Conservation (phyloP, 2,113 vertebrate species). For the Erinaceus europaeus region DNA sequence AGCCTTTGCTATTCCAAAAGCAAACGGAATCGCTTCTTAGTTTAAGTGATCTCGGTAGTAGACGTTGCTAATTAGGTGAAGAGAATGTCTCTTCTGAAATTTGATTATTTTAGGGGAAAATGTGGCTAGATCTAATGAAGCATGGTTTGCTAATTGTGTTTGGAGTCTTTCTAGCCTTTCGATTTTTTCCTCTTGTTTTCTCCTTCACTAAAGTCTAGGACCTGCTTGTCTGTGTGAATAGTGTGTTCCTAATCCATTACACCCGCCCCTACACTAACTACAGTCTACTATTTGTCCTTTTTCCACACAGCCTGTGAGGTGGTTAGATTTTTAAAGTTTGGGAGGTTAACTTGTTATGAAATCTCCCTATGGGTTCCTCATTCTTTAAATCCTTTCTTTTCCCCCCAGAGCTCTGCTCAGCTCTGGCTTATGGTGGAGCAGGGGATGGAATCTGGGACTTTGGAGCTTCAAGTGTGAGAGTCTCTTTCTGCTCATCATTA, state of each 20-base stretch:
- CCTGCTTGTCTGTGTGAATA: background rate
- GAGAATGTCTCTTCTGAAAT: background rate
- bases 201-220: background rate
- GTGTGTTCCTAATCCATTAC: background rate
- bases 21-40: background rate
- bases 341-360: background rate
- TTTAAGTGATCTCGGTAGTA: background rate
- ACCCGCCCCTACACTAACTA: background rate
- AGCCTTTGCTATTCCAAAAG: background rate
- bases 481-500: too few relatives aligned
- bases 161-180: background rate
- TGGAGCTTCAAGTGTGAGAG: too few relatives aligned
- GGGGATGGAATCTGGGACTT: too few relatives aligned
- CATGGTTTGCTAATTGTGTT: background rate
- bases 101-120: background rate
- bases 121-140: background rate
- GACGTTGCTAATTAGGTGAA: background rate
- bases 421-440: too few relatives aligned
- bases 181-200: background rate
- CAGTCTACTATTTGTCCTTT: background rate
- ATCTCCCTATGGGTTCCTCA: background rate
- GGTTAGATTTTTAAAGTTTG: constrained; percentile 7
- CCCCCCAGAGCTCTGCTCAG: too few relatives aligned
- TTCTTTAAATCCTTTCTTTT: background rate
- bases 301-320: background rate